Base-by-base conservation (phyloP, 1,140 invertebrate species). In the Hypothenemus hampei region DNA sequence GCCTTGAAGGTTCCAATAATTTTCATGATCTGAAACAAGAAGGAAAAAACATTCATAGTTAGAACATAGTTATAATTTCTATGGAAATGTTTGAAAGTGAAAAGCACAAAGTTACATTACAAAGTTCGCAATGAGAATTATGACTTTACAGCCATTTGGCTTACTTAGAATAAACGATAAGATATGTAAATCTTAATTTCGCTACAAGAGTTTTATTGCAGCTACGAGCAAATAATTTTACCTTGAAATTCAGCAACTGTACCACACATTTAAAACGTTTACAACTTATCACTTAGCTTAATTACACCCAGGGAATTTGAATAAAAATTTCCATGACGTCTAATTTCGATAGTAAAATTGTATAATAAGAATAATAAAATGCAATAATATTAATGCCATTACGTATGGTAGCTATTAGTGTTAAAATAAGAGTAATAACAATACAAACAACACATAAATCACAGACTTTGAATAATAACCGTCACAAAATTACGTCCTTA, bases 1-100 rank as follows among this genome's bases (percentile, higher is more conserved):
- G 7, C 45, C 52, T 46, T 55, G 52, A 13, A 45, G 23, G 24
- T 46, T 55, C 52, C 52, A 55, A 20, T 55, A 55, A 29, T 46
- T 46, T 22, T 55, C 52, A 20, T 43, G 52, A 55, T 55, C 52
- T 55, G 45, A 41, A 55, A 55, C 11, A 39, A 46, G 18, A 37
- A 31, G 13, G 26, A 31, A 8, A 31, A 31, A 31, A 13, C 13
- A 11, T 11, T 31, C 8, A 31, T 13, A 31, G 26, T 11, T 31
- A 31, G 13, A 31, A 31, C 8, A 1, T 31, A 11, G 26, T 31
- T 31, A 11, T 2, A 31, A n/a, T n/a, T 31, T 8, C 26, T 11
- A 31, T 8, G 13, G 13, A 31, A 8, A 31, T 11, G n/a, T 29
- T 29, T 29, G 6, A 29, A 7, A n/a, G 35, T n/a, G 15, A 15